Percentiles rank a stretch among this genome's conserved stretches.
phyloP scores from a whole-genome alignment of 2,888 invertebrate genomes.

The Linnaemya vulpina region DNA sequence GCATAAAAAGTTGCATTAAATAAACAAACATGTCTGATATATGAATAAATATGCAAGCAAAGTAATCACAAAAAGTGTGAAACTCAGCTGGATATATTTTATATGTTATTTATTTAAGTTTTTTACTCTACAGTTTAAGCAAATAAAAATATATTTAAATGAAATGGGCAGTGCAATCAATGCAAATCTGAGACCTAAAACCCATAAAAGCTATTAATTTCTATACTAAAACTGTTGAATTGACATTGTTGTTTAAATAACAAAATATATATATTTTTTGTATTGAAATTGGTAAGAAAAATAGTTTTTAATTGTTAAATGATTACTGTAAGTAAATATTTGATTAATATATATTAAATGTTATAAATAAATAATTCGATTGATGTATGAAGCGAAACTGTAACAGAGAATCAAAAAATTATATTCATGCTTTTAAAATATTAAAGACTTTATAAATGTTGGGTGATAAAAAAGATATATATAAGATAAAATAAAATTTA shows the following conservation, averaged over 20 bases:
- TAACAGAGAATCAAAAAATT: background rate
- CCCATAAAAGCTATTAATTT: conserved; percentile 5
- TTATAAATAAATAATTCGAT: background rate
- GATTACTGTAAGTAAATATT: conserved; percentile 30
- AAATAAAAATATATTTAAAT: background rate
- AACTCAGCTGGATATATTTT: conserved; percentile 46
- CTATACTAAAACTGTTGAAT: conserved; percentile 6
- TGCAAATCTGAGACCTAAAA: conserved; percentile 25
- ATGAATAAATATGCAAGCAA: conserved; percentile 22
- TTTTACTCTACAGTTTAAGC: background rate
- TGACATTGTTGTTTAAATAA: background rate
- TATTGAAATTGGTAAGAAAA: background rate
- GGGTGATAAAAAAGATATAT: too few species aligned
- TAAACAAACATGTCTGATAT: conserved; percentile 42
- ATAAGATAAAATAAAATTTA: too few species aligned
- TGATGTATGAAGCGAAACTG: background rate
- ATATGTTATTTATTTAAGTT: conserved; percentile 12
- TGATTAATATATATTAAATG: conserved; percentile 15
- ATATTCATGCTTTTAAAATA: too few species aligned
- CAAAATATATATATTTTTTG: background rate
- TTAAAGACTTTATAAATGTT: too few species aligned
- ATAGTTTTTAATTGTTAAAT: conserved; percentile 16
- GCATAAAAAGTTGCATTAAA: conserved; percentile 47
- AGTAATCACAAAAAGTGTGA: conserved; percentile 54
- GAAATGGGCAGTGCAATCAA: conserved; percentile 20